Evolutionary conservation across 2,888 invertebrate species (phyloP).

Genomic region (Stenchaetothrips biformis): DNA sequence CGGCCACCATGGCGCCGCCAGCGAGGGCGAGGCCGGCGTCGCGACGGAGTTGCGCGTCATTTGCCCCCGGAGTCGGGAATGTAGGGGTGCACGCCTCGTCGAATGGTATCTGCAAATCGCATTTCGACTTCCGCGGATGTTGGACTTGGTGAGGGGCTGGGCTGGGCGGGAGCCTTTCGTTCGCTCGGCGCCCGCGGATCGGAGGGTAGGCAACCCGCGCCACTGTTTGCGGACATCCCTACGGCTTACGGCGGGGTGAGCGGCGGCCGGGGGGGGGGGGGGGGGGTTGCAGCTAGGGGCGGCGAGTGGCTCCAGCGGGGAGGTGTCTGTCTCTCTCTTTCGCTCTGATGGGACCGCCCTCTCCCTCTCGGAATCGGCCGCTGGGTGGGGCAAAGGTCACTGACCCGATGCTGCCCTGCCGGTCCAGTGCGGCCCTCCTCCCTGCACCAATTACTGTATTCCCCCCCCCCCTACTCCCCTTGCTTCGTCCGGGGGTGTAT

Average conservation of each 20-base stretch:
- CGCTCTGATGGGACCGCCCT: background rate
- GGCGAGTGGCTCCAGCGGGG: background rate
- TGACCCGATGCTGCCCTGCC: background rate
- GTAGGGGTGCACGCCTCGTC: no score
- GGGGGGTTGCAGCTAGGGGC: no score
- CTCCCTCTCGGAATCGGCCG: no score
- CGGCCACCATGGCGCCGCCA: background rate
- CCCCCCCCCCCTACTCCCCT: background rate
- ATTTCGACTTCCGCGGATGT: no score
- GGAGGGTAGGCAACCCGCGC: background rate
- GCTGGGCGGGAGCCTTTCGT: background rate
- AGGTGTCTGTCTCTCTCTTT: background rate
- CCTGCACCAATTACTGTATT: background rate
- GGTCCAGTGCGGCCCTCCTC: background rate
- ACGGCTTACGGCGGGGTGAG: background rate
- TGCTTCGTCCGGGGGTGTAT: background rate
- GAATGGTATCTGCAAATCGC: no score
- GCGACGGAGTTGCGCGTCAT: no score
- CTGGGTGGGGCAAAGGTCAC: background rate
- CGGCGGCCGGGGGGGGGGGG: background rate
- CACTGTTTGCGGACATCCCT: no score
- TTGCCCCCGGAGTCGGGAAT: no score
- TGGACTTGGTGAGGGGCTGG: no score
- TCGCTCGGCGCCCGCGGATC: background rate
- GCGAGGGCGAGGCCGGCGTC: no score